Evolutionary conservation across 92 coral and sea anemone species (phyloP), one percentile per base, ranked within the genome.

Genomic region (Epizoanthus fatuus): DNA sequence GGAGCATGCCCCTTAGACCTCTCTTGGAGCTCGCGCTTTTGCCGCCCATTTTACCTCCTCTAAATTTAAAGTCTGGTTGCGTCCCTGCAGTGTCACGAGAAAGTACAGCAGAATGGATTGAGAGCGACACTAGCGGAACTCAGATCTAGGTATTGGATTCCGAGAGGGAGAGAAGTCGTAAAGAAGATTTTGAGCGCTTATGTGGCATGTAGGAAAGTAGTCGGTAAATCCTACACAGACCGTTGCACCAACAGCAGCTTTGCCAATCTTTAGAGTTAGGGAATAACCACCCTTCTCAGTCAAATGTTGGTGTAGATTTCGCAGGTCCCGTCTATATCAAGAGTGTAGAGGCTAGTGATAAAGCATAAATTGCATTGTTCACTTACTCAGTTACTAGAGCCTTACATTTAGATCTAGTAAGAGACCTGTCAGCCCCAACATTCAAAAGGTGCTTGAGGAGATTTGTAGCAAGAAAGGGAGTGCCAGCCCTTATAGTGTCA

Each of bases 71-170:
- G n/a, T n/a, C n/a, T n/a, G n/a, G n/a, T n/a, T n/a, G n/a, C n/a
- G n/a, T n/a, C n/a, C n/a, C n/a, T n/a, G n/a, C n/a, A 78, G 22
- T 60, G 83, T 58, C 83, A 78, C 32, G 51, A 5, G 15, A 78
- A 57, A 59, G 69, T 78, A 13, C 71, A 59, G 25, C 71, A 57
- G 37, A 56, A 56, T 39, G 83, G 71, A 3, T 54, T 78, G 17
- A 60, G 71, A 78, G 71, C 63, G 15, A 59, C 71, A 10, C 44
- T 77, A 77, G 83, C 70, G n/a, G 83, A 77, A 51, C 56, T 74
- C 9, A 32, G 80, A 32, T 74, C 80, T 38, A 74, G 87, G 80
- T 83, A 70, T 54, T 83, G 80, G 87, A 71, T 54, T 16, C 79
- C 80, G 64, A 57, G 47, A 59, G 87, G 47, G 20, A 54, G 83